Evolutionary conservation across 2,888 invertebrate species (phyloP).

Genomic region (Hirtodrosophila cameraria): DNA sequence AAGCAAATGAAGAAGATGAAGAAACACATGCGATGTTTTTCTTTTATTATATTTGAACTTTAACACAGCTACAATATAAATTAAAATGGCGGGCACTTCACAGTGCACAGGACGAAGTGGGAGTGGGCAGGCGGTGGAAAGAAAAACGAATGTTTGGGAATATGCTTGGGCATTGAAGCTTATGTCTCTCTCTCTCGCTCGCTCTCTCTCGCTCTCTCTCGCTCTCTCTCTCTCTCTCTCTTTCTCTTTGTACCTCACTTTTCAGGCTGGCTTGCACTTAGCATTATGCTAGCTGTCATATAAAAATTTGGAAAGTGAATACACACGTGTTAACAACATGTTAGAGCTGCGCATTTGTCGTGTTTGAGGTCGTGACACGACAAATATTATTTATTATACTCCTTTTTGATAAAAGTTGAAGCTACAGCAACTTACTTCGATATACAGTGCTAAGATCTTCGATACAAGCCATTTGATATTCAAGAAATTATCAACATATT

Average conservation of each 20-base stretch:
- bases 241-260: not conserved
- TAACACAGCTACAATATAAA: conserved; percentile 75
- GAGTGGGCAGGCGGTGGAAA: not conserved
- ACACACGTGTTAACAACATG: conserved; percentile 1
- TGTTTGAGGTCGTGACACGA: no score
- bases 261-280: conserved; percentile 49
- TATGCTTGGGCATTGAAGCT: conserved; percentile 52
- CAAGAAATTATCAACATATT: no score
- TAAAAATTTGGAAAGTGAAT: conserved; percentile 51
- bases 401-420: no score
- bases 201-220: not conserved
- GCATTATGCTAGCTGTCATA: conserved; percentile 54
- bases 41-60: conserved; percentile 71
- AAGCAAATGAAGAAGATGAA: no score
- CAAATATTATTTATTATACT: no score
- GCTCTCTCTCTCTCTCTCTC: not conserved
- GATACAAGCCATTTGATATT: no score
- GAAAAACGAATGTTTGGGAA: conserved; percentile 16
- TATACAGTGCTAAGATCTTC: no score
- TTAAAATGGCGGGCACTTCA: conserved; percentile 68
- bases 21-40: conserved; percentile 55
- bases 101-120: conserved; percentile 1
- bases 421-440: no score
- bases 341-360: no score
- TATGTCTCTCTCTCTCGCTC: conserved; percentile 29